Evolutionary conservation across 2,113 vertebrate species (phyloP).

Genomic region (Neodontobutis hainanensis): DNA sequence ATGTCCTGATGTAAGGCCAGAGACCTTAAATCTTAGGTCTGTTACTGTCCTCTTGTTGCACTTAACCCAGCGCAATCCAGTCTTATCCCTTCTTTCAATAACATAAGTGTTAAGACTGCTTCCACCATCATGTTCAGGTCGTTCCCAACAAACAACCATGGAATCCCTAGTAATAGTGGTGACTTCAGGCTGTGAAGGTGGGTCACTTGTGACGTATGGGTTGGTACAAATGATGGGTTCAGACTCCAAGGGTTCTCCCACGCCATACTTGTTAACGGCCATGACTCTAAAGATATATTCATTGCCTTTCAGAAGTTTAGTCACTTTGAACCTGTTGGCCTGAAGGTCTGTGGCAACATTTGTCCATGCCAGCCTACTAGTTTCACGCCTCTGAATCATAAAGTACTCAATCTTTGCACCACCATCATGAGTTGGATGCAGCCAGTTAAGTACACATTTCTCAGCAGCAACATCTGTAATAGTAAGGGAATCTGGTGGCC

Average conservation of each 20-base stretch:
- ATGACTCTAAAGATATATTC: conserved; percentile 98
- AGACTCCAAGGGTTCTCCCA: conserved; percentile 93
- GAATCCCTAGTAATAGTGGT: conserved; percentile 94
- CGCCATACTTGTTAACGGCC: conserved; percentile 98
- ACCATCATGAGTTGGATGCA: conserved; percentile 93
- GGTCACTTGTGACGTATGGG: conserved; percentile 90
- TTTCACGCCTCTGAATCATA: conserved; percentile 94
- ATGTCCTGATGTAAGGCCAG: conserved; percentile 91
- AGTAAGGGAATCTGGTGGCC: conserved; percentile 90
- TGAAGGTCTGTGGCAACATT: conserved; percentile 92
- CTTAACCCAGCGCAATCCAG: conserved; percentile 97
- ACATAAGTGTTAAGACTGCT: conserved; percentile 94
- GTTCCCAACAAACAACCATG: conserved; percentile 98
- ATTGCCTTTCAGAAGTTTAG: conserved; percentile 95
- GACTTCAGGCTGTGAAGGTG: conserved; percentile 92
- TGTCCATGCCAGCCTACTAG: conserved; percentile 96
- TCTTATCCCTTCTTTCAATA: conserved; percentile 91
- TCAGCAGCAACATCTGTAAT: conserved; percentile 90
- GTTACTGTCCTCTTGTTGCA: conserved; percentile 94
- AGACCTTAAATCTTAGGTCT: conserved; percentile 92
- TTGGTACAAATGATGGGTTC: conserved; percentile 88
- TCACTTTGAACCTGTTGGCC: conserved; percentile 92
- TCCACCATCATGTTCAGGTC: conserved; percentile 94
- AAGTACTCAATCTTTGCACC: conserved; percentile 96
- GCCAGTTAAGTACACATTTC: conserved; percentile 94